Evolutionary conservation across 1,140 invertebrate species (phyloP), one percentile per base, ranked within the genome.

Genomic region (Adoxophyes honmai): DNA sequence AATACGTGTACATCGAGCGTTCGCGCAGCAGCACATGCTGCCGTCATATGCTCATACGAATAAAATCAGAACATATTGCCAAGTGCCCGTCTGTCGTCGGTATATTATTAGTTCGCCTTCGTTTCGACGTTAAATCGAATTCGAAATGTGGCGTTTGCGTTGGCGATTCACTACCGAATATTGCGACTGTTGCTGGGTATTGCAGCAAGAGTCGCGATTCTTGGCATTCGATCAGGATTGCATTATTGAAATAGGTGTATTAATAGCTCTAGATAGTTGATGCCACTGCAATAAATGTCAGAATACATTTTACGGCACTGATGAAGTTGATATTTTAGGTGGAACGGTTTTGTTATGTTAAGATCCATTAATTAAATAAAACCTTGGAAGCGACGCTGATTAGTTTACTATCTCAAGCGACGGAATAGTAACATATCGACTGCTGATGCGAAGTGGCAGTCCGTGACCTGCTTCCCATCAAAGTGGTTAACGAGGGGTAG

Each of bases 381-480:
- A 28, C 6, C 2, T 28, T 28, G 21, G 21, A 28, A 28, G 21
- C 21, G 6, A 28, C 21, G 21, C 2, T 28, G 21, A 28, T 28
- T 11, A n/a, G 42, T 44, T 44, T 13, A 21, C 18, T 3, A 44
- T 48, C 21, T 48, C 10, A 18, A 48, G 18, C 21, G 18, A 21
- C 21, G 21, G 21, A 0, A 48, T 21, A 28, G 21, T 28, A 28
- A 48, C 11, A 33, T 48, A 18, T 33, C 18, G 42, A 28, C 18
- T 6, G 42, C 21, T 48, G 42, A 48, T 4, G 42, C 15, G 42
- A 48, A 48, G 18, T 48, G 16, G 42, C 42, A 48, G 42, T 16
- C 42, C 42, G 42, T 48, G 42, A 48, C 42, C 42, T 18, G 42
- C 42, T 48, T 48, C 42, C 18, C 42, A 48, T 48, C 42, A 28